Base-by-base conservation (phyloP, 2,797 vertebrate genomes). In the Antennarius maculatus region DNA sequence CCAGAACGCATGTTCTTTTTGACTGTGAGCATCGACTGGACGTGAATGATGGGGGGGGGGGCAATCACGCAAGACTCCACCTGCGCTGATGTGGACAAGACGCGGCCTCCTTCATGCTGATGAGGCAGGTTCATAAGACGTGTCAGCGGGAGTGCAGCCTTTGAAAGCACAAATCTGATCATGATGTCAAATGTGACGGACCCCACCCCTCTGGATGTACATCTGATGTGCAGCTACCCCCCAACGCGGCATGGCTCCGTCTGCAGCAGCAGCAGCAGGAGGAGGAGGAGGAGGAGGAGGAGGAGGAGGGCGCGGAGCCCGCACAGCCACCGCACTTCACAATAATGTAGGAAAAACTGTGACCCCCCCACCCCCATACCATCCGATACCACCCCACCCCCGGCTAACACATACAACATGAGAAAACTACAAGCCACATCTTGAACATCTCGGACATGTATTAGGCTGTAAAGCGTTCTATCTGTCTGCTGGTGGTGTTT, bases 131-230 rank as follows among this genome's bases (percentile, higher is more conserved):
- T 34, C 5, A 34, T 5, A 6, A 34, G 31, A 41, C 11, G 3
- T 13, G 3, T 41, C 39, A 13, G 39, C 7, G 39, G 57, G 58
- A 48, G 39, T 57, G 16, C 41, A 13, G n/a, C 17, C 29, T 71
- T 68, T n/a, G 48, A 17, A 17, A 66, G 66, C 72, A 66, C 27
- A 54, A 54, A 71, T 23, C 48, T 56, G 60, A 67, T 29, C 54
- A 76, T 55, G 54, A 80, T 73, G 66, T 74, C 55, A 77, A 80
- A 65, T 75, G 73, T 64, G 74, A 47, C 48, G 76, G 74, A 76
- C 88, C 89, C 82, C 89, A 87, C 91, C 89, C 89, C 87, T 87
- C 27, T 54, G 66, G 67, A 72, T 79, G 66, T 71, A 83, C 77
- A 82, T 79, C 70, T 76, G 82, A 86, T 85, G 65, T 73, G 66